A percentile compares a stretch with the other conserved stretches of the same genome.
These are phyloP conservation scores for Apolygus lucorum DNA, from an alignment of 1,140 invertebrate genomes.

Conservation along the genomic window DNA sequence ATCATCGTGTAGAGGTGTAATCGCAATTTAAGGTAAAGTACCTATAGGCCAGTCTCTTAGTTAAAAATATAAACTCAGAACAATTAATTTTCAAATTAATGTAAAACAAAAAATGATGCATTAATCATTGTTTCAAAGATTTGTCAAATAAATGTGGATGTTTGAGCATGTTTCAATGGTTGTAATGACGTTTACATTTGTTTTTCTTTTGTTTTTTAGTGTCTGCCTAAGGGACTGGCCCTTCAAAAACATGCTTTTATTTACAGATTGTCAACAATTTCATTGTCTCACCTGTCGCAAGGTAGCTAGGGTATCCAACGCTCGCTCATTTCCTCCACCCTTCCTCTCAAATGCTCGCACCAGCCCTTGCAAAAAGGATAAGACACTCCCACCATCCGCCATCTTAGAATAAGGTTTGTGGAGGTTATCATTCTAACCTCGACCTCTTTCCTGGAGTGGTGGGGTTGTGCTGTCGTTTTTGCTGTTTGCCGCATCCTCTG, in stretches of 20 bases:
- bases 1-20: conserved; percentile 24
- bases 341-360: background rate
- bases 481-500: background rate
- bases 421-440: too few relatives aligned
- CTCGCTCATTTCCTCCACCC: background rate
- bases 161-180: too few relatives aligned
- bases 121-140: too few relatives aligned
- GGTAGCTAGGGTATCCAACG: background rate
- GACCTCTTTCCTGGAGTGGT: too few relatives aligned
- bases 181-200: background rate
- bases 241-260: background rate
- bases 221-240: conserved; percentile 8
- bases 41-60: conserved; percentile 24
- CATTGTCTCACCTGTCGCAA: conserved; percentile 1
- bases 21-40: conserved; percentile 27
- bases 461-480: background rate
- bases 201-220: background rate
- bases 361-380: background rate
- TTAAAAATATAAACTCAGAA: conserved; percentile 15
- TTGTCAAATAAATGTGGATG: too few relatives aligned
- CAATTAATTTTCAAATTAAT: too few relatives aligned
- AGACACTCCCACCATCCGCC: conserved; percentile 1
- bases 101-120: too few relatives aligned
- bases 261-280: conserved; percentile 5
- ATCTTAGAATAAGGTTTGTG: too few relatives aligned